Conservation (phyloP, 2,113 vertebrate genomes). For the Oplegnathus fasciatus region DNA sequence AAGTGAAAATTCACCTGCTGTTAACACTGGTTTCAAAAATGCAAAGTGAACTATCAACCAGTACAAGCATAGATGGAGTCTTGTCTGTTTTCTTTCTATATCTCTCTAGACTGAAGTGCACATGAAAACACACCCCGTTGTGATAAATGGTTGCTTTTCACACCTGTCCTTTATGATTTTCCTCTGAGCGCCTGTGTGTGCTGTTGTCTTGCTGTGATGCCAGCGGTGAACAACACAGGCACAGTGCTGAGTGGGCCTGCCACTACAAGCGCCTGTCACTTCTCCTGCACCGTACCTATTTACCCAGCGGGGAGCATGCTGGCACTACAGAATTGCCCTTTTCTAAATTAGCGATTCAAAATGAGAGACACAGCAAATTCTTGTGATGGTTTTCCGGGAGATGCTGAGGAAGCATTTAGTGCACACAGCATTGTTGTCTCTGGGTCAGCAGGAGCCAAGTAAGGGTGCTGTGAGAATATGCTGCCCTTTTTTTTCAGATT, state of each 20-base stretch:
- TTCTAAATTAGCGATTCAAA: constrained; percentile 45
- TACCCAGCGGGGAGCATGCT: constrained; percentile 35
- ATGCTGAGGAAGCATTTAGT: constrained; percentile 54
- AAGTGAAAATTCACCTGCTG: constrained; percentile 35
- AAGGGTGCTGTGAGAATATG: neutral
- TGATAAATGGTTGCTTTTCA: constrained; percentile 21
- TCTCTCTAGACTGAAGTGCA: neutral
- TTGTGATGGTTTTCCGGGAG: constrained; percentile 41
- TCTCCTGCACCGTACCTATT: constrained; percentile 12
- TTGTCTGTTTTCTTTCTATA: constrained; percentile 5
- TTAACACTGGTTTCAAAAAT: neutral
- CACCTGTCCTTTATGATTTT: constrained; percentile 26
- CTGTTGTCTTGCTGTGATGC: constrained; percentile 33
- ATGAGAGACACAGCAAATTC: constrained; percentile 46
- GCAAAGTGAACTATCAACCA: constrained; percentile 14
- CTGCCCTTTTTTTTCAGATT: constrained; percentile 13
- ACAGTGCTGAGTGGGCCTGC: constrained; percentile 24
- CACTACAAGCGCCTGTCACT: constrained; percentile 42
- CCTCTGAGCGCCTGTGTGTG: constrained; percentile 20
- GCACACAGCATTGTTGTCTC: constrained; percentile 18
- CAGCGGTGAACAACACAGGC: constrained; percentile 30
- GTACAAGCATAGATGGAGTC: neutral
- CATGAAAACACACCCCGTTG: constrained; percentile 6
- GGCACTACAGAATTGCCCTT: constrained; percentile 12
- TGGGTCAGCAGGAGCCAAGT: constrained; percentile 4